phyloP scores from a whole-genome alignment of 30 jellyfish, hydroid and myxozoan species.

The Hydractinia echinata region DNA sequence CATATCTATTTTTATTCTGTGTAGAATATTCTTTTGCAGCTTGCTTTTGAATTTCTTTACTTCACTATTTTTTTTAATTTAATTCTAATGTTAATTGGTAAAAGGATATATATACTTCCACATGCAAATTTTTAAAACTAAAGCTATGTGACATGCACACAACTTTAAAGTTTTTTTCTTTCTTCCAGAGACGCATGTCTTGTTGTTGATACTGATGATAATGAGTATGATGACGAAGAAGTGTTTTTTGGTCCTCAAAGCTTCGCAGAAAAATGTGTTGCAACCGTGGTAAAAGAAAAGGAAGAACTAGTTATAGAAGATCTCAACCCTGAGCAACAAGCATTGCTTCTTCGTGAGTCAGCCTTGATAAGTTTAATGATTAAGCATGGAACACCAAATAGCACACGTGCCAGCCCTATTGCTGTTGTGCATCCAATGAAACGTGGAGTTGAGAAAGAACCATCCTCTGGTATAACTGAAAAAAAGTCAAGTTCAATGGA shows the following conservation, averaged over 20 bases:
- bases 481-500: not conserved
- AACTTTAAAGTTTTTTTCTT: not conserved
- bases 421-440: slow-evolving; percentile 83
- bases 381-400: slow-evolving; percentile 37
- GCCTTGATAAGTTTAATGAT: slow-evolving; percentile 29
- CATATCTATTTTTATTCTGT: too few species aligned
- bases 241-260: slow-evolving; percentile 95
- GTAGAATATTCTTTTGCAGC: too few species aligned
- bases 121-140: too few species aligned
- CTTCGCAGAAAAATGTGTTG: slow-evolving; percentile 69
- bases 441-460: slow-evolving; percentile 14
- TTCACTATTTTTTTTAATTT: too few species aligned
- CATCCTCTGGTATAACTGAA: not conserved
- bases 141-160: not conserved
- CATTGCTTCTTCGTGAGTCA: slow-evolving; percentile 29
- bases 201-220: not conserved
- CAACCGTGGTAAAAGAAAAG: slow-evolving; percentile 58
- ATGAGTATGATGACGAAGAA: slow-evolving; percentile 80
- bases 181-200: not conserved
- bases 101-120: too few species aligned
- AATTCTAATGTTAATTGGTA: too few species aligned
- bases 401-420: slow-evolving; percentile 53
- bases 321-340: slow-evolving; percentile 47
- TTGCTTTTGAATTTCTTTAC: too few species aligned
- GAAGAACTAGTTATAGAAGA: slow-evolving; percentile 40